phyloP scores from a whole-genome alignment of 2,888 invertebrate species.

The Agrochola lota region DNA sequence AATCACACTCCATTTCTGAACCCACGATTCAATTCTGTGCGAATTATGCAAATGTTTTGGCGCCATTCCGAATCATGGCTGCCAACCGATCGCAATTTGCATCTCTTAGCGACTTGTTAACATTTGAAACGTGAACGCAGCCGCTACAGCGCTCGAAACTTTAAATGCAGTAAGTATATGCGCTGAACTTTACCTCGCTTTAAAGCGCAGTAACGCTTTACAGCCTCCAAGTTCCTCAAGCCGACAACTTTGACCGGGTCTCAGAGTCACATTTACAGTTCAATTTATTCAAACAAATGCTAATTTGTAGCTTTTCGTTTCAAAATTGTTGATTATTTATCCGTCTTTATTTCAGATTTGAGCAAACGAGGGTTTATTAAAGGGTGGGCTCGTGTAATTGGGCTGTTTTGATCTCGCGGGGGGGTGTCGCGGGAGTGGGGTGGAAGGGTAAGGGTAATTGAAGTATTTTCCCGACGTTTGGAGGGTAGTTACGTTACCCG shows the following conservation, averaged over 20 bases:
- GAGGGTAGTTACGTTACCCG: constrained; percentile 79
- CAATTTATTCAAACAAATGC: constrained; percentile 89
- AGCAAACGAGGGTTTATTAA: constrained; percentile 86
- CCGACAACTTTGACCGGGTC: constrained; percentile 77
- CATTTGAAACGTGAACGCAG: constrained; percentile 71
- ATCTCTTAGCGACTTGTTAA: constrained; percentile 87
- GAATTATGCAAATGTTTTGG: constrained; percentile 87
- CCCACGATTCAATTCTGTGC: constrained; percentile 80
- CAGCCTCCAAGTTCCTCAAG: constrained; percentile 44
- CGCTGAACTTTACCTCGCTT: constrained; percentile 41
- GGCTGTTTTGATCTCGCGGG: constrained; percentile 85
- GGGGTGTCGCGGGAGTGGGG: constrained; percentile 62
- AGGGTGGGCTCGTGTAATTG: constrained; percentile 86
- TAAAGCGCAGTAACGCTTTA: constrained; percentile 68
- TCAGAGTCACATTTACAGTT: constrained; percentile 81
- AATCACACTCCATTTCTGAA: constrained; percentile 79
- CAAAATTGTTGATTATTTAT: constrained; percentile 86
- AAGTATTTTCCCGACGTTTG: constrained; percentile 86
- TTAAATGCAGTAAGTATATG: constrained; percentile 34
- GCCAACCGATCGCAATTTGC: constrained; percentile 88
- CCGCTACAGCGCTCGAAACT: constrained; percentile 74
- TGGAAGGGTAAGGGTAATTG: constrained; percentile 79
- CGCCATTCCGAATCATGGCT: constrained; percentile 87
- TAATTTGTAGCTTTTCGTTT: constrained; percentile 85
- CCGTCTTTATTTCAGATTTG: constrained; percentile 84